Base-by-base conservation (phyloP, 2,797 vertebrate species). In the Babyrousa celebensis region DNA sequence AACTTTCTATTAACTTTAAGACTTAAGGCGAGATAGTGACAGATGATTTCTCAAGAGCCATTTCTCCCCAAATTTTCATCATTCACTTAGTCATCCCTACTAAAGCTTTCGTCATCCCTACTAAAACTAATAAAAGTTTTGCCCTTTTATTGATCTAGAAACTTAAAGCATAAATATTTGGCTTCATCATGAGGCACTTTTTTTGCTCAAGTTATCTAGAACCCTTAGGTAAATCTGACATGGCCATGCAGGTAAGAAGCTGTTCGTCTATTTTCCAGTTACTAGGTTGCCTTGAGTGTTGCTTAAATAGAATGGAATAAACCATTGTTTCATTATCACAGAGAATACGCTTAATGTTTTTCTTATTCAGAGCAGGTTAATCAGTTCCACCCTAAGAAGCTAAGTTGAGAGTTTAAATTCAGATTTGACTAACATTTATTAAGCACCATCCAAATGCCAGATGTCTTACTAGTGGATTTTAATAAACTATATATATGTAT, bases 401-500 rank as follows among this genome's bases (percentile, higher is more conserved):
- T 65, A 40, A 29, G 18, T 75, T 67, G 48, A 83, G 43, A 14
- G 29, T 62, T 62, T 12, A 82, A 43, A 56, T 87, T 96, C 75
- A 78, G 18, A 23, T 86, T 82, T 82, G 78, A 8, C 17, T 91
- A 32, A 25, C 56, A n/a, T 84, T 89, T 93, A 71, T 52, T 78
- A 86, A 83, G 52, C 20, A 63, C 65, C 36, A 62, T 88, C 3
- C 75, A 80, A 63, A 36, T 32, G 29, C 12, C 20, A 85, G 67
- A 16, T 4, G 52, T 68, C 85, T 85, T 68, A 74, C 70, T 58
- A 71, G 32, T 25, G 15, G 21, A 62, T 85, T 89, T 82, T 40
- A 63, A 40, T 89, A 80, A 93, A 32, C 23, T 79, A 3, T 36
- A 36, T 36, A 36, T 36, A 36, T 36, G 4, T 36, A 36, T 36